Conservation (phyloP, 2,797 vertebrate genomes). For the Rhadinocentrus ornatus region DNA sequence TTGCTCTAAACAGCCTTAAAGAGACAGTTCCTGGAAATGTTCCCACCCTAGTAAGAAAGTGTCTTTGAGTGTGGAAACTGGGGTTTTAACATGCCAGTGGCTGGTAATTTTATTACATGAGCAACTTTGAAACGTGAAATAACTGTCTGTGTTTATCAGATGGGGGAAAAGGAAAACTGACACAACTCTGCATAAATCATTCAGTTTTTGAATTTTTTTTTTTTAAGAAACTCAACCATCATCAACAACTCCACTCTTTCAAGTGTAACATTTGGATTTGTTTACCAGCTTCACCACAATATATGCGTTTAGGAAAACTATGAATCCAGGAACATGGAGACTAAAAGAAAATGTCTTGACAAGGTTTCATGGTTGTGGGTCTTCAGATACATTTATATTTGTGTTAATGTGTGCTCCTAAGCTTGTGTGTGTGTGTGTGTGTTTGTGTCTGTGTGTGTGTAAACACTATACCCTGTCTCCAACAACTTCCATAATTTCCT, state of each 20-base stretch:
- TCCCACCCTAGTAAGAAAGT: conserved; percentile 72
- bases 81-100: conserved; percentile 53
- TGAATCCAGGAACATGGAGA: conserved; percentile 30
- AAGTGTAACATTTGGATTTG: conserved; percentile 44
- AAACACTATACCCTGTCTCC: conserved; percentile 71
- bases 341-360: conserved; percentile 43
- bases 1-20: conserved; percentile 78
- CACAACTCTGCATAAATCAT: conserved; percentile 33
- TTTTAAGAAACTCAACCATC: conserved; percentile 29
- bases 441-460: conserved; percentile 39
- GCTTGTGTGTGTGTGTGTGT: background rate
- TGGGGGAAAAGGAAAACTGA: background rate
- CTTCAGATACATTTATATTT: conserved; percentile 29
- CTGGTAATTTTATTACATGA: conserved; percentile 54
- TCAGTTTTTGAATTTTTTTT: conserved; percentile 33
- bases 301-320: conserved; percentile 55
- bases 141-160: conserved; percentile 37
- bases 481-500: conserved; percentile 72
- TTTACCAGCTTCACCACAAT: conserved; percentile 50
- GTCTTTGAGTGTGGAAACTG: conserved; percentile 62
- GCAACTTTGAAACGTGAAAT: conserved; percentile 47
- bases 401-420: conserved; percentile 19
- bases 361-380: conserved; percentile 35
- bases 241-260: conserved; percentile 34
- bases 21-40: conserved; percentile 81